Percentiles rank a stretch among this genome's conserved stretches.
Evolutionary conservation across 2,888 invertebrate genomes (phyloP).

Genomic region (Ennomos erosarius): DNA sequence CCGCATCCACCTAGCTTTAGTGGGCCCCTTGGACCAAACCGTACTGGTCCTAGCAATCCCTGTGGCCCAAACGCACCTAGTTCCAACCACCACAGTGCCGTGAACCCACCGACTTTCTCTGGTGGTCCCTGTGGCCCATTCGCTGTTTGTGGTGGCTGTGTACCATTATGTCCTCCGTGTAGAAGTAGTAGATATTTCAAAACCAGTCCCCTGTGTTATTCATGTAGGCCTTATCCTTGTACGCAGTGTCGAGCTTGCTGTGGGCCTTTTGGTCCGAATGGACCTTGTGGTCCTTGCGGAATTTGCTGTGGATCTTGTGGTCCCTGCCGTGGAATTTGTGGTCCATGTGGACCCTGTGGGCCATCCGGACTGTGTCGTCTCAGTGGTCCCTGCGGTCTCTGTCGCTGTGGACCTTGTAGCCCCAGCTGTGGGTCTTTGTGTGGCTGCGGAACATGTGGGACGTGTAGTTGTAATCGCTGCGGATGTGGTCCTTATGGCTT

Average conservation of each 20-base stretch:
- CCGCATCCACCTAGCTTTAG: not conserved
- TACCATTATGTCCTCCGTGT: not conserved
- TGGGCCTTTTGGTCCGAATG: slow-evolving; percentile 43
- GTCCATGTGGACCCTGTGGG: slow-evolving; percentile 25
- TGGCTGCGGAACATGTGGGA: not conserved
- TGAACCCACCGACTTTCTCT: too few relatives aligned
- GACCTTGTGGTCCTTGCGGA: slow-evolving; percentile 36
- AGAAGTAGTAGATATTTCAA: not conserved
- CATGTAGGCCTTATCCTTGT: not conserved
- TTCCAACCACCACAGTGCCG: not conserved
- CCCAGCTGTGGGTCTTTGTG: slow-evolving; percentile 3
- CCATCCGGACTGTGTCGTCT: slow-evolving; percentile 23
- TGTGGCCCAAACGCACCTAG: not conserved
- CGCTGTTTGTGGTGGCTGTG: not conserved
- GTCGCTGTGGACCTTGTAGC: slow-evolving; percentile 1
- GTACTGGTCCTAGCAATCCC: not conserved
- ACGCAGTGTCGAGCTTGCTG: slow-evolving; percentile 14
- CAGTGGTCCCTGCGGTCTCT: not conserved
- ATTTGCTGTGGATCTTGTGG: slow-evolving; percentile 20
- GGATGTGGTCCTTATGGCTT: slow-evolving; percentile 1
- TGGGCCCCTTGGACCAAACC: not conserved
- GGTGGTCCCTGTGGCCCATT: slow-evolving; percentile 36
- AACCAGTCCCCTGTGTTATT: not conserved
- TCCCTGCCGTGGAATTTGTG: slow-evolving; percentile 28
- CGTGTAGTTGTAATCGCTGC: not conserved